These are phyloP conservation scores for Mus pahari DNA, from an alignment of 2,113 vertebrate genomes.

Conservation along the genomic window DNA sequence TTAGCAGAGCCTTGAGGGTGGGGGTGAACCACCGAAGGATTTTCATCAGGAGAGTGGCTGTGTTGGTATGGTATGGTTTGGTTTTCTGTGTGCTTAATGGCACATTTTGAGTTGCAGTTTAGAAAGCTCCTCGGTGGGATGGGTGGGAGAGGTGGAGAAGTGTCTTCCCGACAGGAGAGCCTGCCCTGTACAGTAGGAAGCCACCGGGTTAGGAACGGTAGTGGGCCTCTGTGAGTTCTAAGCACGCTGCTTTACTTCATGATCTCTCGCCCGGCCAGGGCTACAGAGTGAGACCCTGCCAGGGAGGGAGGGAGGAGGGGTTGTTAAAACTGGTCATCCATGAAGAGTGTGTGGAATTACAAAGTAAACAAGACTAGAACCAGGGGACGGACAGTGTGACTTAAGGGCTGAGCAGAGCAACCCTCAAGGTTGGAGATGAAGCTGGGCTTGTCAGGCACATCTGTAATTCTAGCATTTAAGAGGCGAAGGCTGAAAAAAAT, in stretches of 20 bases:
- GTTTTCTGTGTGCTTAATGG: neutral
- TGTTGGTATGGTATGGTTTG: neutral
- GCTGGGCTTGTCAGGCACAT: neutral
- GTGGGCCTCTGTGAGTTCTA: neutral
- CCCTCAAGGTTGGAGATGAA: neutral
- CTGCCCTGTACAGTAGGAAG: neutral
- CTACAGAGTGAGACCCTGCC: neutral
- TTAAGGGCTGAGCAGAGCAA: neutral
- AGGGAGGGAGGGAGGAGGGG: too few species aligned
- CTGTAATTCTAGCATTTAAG: neutral
- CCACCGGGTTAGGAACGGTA: neutral
- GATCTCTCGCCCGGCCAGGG: neutral
- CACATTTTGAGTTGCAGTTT: slow-evolving; percentile 33
- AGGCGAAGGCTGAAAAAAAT: slow-evolving; percentile 9
- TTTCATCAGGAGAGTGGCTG: neutral
- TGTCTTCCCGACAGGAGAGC: neutral
- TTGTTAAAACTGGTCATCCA: neutral
- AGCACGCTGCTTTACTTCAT: neutral
- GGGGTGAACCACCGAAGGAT: neutral
- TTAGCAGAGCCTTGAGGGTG: neutral
- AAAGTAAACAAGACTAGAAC: neutral
- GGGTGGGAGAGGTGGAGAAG: neutral
- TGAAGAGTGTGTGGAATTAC: neutral
- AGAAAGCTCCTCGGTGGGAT: slow-evolving; percentile 31
- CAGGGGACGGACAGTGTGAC: neutral